Evolutionary conservation across 2,113 vertebrate species (phyloP).

Genomic region (Blennius ocellaris): DNA sequence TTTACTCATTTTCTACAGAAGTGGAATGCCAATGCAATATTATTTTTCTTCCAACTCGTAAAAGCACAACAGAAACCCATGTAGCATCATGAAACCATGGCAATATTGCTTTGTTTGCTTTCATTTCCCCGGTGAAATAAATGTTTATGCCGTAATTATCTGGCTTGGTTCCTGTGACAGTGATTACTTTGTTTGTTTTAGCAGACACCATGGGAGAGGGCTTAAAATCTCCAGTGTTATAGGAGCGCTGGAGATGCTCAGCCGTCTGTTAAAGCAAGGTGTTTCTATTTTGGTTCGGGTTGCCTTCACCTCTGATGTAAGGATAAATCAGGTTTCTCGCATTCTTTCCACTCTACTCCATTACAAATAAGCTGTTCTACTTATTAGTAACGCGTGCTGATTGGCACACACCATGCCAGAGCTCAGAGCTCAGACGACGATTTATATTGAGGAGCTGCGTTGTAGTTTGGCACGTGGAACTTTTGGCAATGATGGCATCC

Average conservation of each 20-base stretch:
- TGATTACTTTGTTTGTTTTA: conserved; percentile 76
- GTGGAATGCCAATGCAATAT: not conserved
- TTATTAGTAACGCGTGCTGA: conserved; percentile 47
- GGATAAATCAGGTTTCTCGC: conserved; percentile 51
- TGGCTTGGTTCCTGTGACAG: conserved; percentile 62
- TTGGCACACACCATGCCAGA: conserved; percentile 41
- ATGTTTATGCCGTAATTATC: conserved; percentile 75
- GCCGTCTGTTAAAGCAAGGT: conserved; percentile 49
- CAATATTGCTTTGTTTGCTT: conserved; percentile 66
- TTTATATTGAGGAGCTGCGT: conserved; percentile 56
- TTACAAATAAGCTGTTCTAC: conserved; percentile 53
- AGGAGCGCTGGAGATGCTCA: conserved; percentile 52
- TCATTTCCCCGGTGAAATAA: conserved; percentile 63
- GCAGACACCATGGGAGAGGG: conserved; percentile 58
- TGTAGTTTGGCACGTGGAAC: conserved; percentile 38
- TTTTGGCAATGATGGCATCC: conserved; percentile 50
- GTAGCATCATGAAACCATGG: conserved; percentile 67
- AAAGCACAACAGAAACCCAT: conserved; percentile 66
- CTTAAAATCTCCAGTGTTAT: conserved; percentile 58
- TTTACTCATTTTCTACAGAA: conserved; percentile 41
- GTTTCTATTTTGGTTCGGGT: conserved; percentile 66
- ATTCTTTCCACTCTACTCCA: conserved; percentile 46
- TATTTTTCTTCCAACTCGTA: conserved; percentile 25
- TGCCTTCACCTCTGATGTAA: conserved; percentile 42
- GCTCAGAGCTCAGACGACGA: conserved; percentile 43